These are phyloP conservation scores for Thalassarche chlororhynchos DNA, from an alignment of 2,113 vertebrate genomes.

Conservation along the genomic window DNA sequence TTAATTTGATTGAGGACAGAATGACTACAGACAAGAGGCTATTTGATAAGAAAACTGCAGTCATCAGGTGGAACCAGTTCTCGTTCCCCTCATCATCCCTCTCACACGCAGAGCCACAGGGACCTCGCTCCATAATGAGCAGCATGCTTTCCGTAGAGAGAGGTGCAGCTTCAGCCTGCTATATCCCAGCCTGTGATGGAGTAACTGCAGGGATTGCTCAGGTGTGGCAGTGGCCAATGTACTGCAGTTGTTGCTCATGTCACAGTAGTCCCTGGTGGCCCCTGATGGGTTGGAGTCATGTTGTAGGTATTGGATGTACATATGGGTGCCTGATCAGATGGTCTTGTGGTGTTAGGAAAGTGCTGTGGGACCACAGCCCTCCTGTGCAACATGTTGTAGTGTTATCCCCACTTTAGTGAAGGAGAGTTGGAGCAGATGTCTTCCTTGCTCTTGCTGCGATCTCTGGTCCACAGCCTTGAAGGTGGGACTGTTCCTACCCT, in stretches of 20 bases:
- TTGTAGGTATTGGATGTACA: background rate
- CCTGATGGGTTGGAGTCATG: no score
- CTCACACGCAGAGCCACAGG: background rate
- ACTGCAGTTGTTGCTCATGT: background rate
- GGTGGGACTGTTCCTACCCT: background rate
- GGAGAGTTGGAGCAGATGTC: background rate
- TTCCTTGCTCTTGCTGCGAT: background rate
- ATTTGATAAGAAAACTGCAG: background rate
- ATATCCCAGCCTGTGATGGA: background rate
- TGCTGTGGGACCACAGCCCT: background rate
- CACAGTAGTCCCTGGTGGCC: background rate
- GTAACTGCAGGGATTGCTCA: background rate
- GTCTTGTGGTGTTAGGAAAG: background rate
- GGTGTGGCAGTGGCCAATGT: background rate
- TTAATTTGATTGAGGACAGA: background rate
- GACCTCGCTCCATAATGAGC: rapidly evolving
- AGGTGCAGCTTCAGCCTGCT: background rate
- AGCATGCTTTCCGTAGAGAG: background rate
- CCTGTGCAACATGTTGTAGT: no score
- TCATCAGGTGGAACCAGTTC: background rate
- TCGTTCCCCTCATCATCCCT: background rate
- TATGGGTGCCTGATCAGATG: background rate
- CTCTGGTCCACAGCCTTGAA: background rate
- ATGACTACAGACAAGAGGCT: background rate
- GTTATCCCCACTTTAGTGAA: background rate